Conservation (phyloP, 2,797 vertebrate species). For the Myoxocephalus aenaeus region DNA sequence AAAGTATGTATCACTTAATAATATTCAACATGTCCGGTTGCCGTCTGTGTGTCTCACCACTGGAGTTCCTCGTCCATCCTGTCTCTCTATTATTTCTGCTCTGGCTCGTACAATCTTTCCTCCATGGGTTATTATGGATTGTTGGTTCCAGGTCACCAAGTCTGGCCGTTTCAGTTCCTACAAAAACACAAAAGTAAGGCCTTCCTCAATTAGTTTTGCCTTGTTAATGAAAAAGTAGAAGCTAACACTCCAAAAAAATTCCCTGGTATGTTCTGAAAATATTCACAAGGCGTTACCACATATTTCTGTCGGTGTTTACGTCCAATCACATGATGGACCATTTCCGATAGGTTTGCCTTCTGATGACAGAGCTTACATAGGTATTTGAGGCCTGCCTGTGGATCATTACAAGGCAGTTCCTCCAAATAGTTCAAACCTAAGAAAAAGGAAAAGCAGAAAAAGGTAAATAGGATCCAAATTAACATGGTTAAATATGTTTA, state of each 20-base stretch:
- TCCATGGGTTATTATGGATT: slow-evolving; percentile 59
- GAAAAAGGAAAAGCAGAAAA: slow-evolving; percentile 10
- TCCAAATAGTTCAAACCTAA: slow-evolving; percentile 80
- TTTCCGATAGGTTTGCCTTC: slow-evolving; percentile 68
- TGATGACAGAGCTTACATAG: slow-evolving; percentile 76
- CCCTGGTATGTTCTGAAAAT: background rate
- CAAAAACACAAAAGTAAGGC: slow-evolving; percentile 12
- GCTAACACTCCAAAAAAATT: background rate
- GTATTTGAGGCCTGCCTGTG: slow-evolving; percentile 66
- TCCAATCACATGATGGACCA: slow-evolving; percentile 83
- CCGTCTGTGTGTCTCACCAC: slow-evolving; percentile 54
- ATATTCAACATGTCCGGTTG: slow-evolving; percentile 1
- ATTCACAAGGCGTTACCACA: slow-evolving; percentile 71
- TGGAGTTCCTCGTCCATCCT: slow-evolving; percentile 83
- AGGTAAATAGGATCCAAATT: background rate
- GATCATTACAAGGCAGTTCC: slow-evolving; percentile 64
- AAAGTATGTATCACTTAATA: background rate
- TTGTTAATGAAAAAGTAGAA: background rate
- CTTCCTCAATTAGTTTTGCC: background rate
- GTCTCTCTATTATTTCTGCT: slow-evolving; percentile 83
- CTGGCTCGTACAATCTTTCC: slow-evolving; percentile 81
- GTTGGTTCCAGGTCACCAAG: slow-evolving; percentile 80
- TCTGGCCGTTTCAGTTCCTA: slow-evolving; percentile 82
- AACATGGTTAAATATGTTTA: background rate
- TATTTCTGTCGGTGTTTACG: slow-evolving; percentile 87